Base-by-base conservation (phyloP, 2,888 invertebrate genomes). In the Alloplasta piceator region DNA sequence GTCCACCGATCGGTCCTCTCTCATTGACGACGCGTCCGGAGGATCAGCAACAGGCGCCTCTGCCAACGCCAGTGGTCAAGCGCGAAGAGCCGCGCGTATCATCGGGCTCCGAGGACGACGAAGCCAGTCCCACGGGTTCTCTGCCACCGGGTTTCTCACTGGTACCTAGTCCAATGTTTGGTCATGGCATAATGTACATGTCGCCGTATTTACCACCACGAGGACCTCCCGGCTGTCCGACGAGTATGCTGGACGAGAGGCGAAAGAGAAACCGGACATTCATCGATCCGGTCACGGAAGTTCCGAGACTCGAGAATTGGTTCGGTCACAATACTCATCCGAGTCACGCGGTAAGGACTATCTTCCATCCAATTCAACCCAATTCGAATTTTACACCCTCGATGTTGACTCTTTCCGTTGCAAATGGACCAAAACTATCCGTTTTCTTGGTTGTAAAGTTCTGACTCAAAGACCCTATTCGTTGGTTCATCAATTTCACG, bases 251-350 rank as follows among this genome's bases (percentile, higher is more conserved):
- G 83, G 98, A 98, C 88, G 98, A 98, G 90, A 94, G 98, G 48
- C 95, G 98, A 84, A 98, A 98, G 92, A 95, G 99, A 56, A 99
- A 99, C 92, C 95, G 99, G 85, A 99, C 99, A 55, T 99, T 99
- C 93, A 99, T 99, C 89, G 99, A 99, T 93, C 99, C 99, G 0
- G 98, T 99, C 26, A 98, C 98, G 12, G 99, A 99, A 93, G 98
- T 99, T 75, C 98, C 98, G 16, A 95, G 97, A 83, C 93, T 98
- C 83, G 98, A 98, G 91, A 97, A 98, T 90, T 99, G 99, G 98
- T 99, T 99, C 93, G 96, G 97, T 41, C 96, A 98, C 93, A 99
- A 99, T 93, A 99, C 99, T 46, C 99, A 99, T 93, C 99, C 99
- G 50, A 98, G 98, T 87, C 99, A 99, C 93, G 98, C 92, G 88